Percentiles rank a stretch among this genome's conserved stretches.
These are phyloP conservation scores for Gobiocypris rarus DNA, from an alignment of 2,113 vertebrate genomes.

Conservation along the genomic window DNA sequence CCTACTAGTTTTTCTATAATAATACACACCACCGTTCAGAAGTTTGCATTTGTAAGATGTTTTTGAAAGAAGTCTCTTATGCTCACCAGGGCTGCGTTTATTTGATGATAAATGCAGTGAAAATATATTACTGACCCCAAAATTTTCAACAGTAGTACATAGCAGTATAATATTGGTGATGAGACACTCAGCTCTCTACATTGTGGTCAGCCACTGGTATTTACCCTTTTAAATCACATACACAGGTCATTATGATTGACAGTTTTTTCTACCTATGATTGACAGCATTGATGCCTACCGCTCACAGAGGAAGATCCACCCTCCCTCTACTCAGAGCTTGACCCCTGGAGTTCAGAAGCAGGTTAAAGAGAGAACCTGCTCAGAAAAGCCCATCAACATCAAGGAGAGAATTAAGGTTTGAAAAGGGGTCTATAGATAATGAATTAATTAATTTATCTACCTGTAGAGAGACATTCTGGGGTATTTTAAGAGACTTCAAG, in stretches of 20 bases:
- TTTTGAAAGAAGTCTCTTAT: background rate
- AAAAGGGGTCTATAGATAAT: background rate
- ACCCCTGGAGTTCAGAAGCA: slow-evolving; percentile 58
- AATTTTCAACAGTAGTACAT: background rate
- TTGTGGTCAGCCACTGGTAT: background rate
- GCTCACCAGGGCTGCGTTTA: background rate
- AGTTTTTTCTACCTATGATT: slow-evolving; percentile 5
- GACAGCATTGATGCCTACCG: slow-evolving; percentile 77
- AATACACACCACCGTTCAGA: background rate
- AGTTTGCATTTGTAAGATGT: background rate
- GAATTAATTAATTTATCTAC: background rate
- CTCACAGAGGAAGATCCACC: slow-evolving; percentile 67
- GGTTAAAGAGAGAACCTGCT: slow-evolving; percentile 48
- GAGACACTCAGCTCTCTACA: background rate
- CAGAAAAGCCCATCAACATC: slow-evolving; percentile 56
- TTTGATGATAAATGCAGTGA: too few relatives aligned
- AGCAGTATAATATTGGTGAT: background rate
- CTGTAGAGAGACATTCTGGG: background rate
- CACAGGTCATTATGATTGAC: background rate
- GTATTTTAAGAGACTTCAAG: background rate
- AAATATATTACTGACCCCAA: background rate
- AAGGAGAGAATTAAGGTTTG: slow-evolving; percentile 74
- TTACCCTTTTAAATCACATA: background rate
- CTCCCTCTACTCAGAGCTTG: slow-evolving; percentile 52
- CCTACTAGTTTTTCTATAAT: background rate